Percentiles rank a stretch among this genome's conserved stretches.
Evolutionary conservation across 1,140 invertebrate genomes (phyloP).

Genomic region (Cydia splendana): DNA sequence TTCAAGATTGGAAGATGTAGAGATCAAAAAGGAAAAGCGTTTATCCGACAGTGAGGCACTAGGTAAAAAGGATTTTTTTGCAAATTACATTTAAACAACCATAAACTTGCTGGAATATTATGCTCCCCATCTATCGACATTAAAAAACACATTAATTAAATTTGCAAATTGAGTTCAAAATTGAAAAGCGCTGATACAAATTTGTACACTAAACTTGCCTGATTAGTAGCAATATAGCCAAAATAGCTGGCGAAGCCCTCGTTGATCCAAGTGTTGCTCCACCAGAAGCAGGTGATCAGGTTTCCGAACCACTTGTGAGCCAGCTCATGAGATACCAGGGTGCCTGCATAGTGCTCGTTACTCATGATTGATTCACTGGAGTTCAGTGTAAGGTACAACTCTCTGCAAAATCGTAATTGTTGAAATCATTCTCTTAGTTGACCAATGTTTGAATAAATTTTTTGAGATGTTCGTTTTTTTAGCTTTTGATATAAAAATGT

Average conservation of each 20-base stretch:
- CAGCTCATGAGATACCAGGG: constrained; percentile 83
- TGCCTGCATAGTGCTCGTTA: constrained; percentile 78
- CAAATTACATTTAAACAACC: no score
- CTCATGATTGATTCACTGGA: constrained; percentile 73
- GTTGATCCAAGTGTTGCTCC: constrained; percentile 86
- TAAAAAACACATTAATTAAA: no score
- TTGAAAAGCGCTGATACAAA: background rate
- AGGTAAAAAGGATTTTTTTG: no score
- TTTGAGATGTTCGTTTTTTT: no score
- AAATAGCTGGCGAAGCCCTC: constrained; percentile 86
- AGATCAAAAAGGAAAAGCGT: no score
- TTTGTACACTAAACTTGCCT: constrained; percentile 44
- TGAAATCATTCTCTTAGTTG: no score
- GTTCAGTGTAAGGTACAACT: constrained; percentile 81
- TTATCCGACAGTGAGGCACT: no score
- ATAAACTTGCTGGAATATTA: no score
- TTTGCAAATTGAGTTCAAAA: background rate
- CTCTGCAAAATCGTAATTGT: constrained; percentile 69
- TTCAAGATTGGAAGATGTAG: no score
- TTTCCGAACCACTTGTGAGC: constrained; percentile 86
- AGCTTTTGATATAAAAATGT: no score
- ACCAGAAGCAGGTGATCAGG: constrained; percentile 85
- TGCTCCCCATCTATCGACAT: no score
- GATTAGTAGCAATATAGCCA: constrained; percentile 82
- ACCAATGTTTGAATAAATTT: no score